Base-by-base conservation (phyloP, 2,888 invertebrate species). In the Shargacucullia verbasci region DNA sequence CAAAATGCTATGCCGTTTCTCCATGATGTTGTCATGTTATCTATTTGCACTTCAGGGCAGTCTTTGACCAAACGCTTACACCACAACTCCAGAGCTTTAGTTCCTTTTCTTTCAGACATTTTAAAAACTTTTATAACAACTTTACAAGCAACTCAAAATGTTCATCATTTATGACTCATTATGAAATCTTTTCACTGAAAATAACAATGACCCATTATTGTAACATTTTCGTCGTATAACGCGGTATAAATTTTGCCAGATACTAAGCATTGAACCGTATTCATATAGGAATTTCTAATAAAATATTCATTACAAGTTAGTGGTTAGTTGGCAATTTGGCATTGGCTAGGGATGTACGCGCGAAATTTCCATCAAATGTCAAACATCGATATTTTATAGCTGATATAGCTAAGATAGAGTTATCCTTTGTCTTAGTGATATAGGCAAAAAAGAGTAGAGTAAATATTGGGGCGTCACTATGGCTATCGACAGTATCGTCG, bases 21-120 rank as follows among this genome's bases (percentile, higher is more conserved):
- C 98, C 98, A 99, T 9, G 98, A 98, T 68, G 98, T 98, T 70
- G 98, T 98, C 98, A 99, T 98, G 92, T 99, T 98, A 73, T 97
- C 97, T 77, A 99, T 96, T 86, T 96, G 96, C 69, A 99, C 98
- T 81, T 98, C 97, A 31, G 97, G 96, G 90, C 99, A 99, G 76
- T 98, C 98, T 78, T 97, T 97, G 41, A 98, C 97, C 90, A 98
- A 96, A 70, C 97, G 95, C 81, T 97, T 96, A 90, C 99, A 98
- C 99, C 99, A 99, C 78, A 97, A 90, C 92, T 99, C 98, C 84
- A 99, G 91, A 67, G 97, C 98, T 94, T 97, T 98, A 81, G 98
- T 97, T 71, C 98, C 98, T 82, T 96, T 95, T 82, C 96, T 95
- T 92, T 98, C 98, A 70, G 96, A 96, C 97, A 97, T 97, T 82